A percentile compares a stretch with the other conserved stretches of the same genome.
These are phyloP conservation scores for Electrona antarctica DNA, from an alignment of 2,113 vertebrate genomes.

Conservation along the genomic window DNA sequence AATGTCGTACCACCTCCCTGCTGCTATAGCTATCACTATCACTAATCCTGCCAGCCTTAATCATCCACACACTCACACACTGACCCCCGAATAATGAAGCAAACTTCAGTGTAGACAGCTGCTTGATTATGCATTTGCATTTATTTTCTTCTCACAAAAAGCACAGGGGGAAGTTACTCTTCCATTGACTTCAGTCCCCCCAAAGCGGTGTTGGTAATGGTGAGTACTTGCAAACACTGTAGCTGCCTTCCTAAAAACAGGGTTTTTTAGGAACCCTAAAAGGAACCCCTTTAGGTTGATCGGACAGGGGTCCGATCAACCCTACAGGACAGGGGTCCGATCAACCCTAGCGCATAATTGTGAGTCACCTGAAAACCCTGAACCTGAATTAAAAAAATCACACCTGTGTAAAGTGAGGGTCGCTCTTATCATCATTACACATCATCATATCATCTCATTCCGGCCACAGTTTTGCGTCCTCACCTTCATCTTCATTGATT, in stretches of 20 bases:
- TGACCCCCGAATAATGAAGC: constrained; percentile 54
- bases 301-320: too few relatives aligned
- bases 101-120: constrained; percentile 31
- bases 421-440: too few relatives aligned
- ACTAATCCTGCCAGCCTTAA: constrained; percentile 65
- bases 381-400: constrained; percentile 21
- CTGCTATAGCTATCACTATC: constrained; percentile 56
- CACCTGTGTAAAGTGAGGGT: too few relatives aligned
- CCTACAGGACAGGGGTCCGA: constrained; percentile 32
- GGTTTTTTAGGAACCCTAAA: neutral
- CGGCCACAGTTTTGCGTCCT: too few relatives aligned
- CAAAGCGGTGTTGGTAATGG: constrained; percentile 38
- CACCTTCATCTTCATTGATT: too few relatives aligned
- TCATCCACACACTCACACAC: constrained; percentile 56
- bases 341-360: constrained; percentile 8
- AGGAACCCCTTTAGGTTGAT: too few relatives aligned
- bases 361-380: constrained; percentile 26
- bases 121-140: constrained; percentile 34
- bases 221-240: constrained; percentile 30
- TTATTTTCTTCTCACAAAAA: constrained; percentile 33
- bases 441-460: too few relatives aligned
- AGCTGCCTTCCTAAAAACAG: constrained; percentile 16
- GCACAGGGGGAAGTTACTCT: constrained; percentile 21
- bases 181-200: constrained; percentile 26
- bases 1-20: constrained; percentile 66